phyloP scores from a whole-genome alignment of 2,888 invertebrate species.

The Tipula helvola region DNA sequence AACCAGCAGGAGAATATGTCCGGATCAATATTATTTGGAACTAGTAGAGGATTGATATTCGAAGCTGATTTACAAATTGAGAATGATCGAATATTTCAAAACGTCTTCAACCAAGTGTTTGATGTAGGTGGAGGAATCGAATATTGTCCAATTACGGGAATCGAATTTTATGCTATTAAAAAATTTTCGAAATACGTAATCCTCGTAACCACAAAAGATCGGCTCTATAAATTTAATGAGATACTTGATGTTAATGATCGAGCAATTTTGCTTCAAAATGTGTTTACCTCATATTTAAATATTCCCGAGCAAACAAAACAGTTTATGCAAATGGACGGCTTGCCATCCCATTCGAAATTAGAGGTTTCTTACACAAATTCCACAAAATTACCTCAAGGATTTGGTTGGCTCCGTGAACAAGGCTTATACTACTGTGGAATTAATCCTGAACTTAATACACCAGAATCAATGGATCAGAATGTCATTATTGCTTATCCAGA shows the following conservation, averaged over 20 bases:
- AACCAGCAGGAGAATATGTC: constrained; percentile 58
- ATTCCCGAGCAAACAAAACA: constrained; percentile 46
- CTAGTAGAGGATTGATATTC: constrained; percentile 78
- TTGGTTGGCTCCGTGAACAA: constrained; percentile 79
- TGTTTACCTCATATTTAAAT: constrained; percentile 66
- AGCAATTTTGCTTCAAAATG: constrained; percentile 51
- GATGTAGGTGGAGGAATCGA: constrained; percentile 65
- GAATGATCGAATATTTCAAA: constrained; percentile 72
- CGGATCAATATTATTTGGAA: constrained; percentile 78
- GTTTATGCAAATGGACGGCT: constrained; percentile 60
- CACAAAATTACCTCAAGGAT: constrained; percentile 55
- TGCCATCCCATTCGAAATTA: constrained; percentile 62
- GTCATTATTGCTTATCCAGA: constrained; percentile 17
- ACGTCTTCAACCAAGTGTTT: constrained; percentile 82
- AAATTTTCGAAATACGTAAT: constrained; percentile 64
- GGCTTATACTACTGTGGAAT: constrained; percentile 66
- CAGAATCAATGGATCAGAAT: constrained; percentile 17
- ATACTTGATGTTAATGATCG: constrained; percentile 62
- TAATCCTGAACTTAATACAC: constrained; percentile 17
- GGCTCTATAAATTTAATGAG: constrained; percentile 81
- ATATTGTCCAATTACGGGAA: constrained; percentile 70
- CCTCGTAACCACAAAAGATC: constrained; percentile 69
- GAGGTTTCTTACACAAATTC: constrained; percentile 61
- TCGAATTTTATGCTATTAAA: constrained; percentile 67
- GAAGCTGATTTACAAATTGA: constrained; percentile 77